These are phyloP conservation scores for Tenebrio molitor DNA, from an alignment of 1,140 invertebrate species.

Conservation along the genomic window DNA sequence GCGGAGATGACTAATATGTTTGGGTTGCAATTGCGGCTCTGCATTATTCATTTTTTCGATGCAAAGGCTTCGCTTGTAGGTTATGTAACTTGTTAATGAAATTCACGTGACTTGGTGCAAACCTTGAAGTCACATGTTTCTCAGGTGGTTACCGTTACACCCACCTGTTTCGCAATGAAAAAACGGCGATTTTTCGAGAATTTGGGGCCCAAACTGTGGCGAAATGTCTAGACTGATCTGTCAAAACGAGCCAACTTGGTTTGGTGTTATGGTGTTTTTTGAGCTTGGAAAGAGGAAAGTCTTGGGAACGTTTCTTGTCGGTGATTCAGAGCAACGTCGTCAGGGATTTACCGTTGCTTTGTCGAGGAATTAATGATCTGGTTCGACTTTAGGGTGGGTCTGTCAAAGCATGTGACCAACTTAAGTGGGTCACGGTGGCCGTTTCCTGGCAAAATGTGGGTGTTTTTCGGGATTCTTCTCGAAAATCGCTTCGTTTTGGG, in stretches of 20 bases:
- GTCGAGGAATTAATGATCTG: background rate
- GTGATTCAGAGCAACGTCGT: no score
- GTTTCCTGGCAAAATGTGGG: background rate
- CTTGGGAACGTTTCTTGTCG: background rate
- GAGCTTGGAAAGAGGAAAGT: no score
- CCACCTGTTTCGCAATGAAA: conserved; percentile 31
- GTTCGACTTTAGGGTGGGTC: conserved; percentile 54
- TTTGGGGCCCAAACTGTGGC: background rate
- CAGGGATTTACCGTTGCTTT: background rate
- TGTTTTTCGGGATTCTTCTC: background rate
- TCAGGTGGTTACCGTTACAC: conserved; percentile 48
- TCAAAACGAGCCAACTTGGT: no score
- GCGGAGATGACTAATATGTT: conserved; percentile 38
- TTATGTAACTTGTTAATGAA: conserved; percentile 8
- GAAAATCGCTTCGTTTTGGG: background rate
- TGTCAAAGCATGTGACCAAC: conserved; percentile 53
- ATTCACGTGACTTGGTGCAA: conserved; percentile 49
- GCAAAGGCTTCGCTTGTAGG: background rate
- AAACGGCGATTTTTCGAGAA: background rate
- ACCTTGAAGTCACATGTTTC: conserved; percentile 49
- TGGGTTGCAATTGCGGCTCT: conserved; percentile 6
- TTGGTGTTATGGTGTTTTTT: background rate
- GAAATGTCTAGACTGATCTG: background rate
- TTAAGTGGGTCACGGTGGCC: conserved; percentile 51
- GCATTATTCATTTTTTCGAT: background rate